Conservation (phyloP, 2,113 vertebrate species). For the Thinocorus orbignyianus region DNA sequence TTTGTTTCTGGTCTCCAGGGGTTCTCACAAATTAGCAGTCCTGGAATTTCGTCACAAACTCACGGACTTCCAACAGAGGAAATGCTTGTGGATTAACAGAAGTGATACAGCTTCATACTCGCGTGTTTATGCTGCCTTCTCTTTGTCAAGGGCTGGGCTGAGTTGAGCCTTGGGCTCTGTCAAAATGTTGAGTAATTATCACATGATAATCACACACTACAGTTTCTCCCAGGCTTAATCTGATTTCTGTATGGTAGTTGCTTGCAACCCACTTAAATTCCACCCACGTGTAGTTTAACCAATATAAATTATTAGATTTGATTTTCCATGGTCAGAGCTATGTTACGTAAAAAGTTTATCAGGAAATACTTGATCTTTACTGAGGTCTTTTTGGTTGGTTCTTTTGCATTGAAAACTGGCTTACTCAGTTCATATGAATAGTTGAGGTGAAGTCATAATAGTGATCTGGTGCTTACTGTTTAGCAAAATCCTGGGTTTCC, state of each 20-base stretch:
- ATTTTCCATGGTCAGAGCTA: slow-evolving; percentile 18
- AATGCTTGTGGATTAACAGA: background rate
- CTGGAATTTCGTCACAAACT: background rate
- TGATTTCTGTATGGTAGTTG: slow-evolving; percentile 20
- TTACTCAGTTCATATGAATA: background rate
- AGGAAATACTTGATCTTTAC: background rate
- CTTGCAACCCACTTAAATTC: slow-evolving; percentile 14
- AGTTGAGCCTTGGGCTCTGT: slow-evolving; percentile 38
- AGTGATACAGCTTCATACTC: background rate
- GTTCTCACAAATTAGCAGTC: background rate
- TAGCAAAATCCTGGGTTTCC: background rate
- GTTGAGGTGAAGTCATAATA: background rate
- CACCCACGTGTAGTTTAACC: slow-evolving; percentile 27
- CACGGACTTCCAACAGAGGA: background rate
- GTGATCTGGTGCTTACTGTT: background rate
- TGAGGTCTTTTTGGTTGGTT: background rate
- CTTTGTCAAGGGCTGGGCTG: slow-evolving; percentile 46
- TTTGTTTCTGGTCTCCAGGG: background rate
- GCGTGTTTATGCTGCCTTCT: slow-evolving; percentile 1
- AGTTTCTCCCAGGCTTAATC: slow-evolving; percentile 54
- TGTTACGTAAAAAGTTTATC: background rate
- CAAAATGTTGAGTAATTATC: slow-evolving; percentile 59
- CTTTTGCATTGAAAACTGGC: background rate
- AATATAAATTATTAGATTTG: background rate
- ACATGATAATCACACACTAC: slow-evolving; percentile 25